Conservation (phyloP, 2,888 invertebrate species). For the Cerceris rybyensis region DNA sequence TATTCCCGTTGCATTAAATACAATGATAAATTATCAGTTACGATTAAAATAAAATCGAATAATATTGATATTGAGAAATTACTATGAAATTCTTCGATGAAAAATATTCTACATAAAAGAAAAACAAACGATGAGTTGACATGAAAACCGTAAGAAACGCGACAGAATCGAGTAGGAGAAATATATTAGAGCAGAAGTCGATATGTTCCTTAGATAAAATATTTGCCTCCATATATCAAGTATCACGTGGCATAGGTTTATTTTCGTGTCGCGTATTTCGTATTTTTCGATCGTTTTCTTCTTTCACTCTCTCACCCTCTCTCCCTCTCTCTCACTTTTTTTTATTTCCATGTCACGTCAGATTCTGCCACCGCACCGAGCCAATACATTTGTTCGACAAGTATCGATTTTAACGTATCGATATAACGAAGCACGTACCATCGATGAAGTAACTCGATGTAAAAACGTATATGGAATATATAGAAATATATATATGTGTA, state of each 20-base stretch:
- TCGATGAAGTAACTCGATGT: slow-evolving; percentile 13
- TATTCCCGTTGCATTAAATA: too few relatives aligned
- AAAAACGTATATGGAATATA: slow-evolving; percentile 36
- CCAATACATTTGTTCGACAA: slow-evolving; percentile 39
- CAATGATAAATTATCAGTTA: too few relatives aligned
- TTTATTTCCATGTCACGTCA: slow-evolving; percentile 34
- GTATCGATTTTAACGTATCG: slow-evolving; percentile 43
- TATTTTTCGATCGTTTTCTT: neutral
- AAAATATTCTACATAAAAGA: too few relatives aligned
- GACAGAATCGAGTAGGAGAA: slow-evolving; percentile 11
- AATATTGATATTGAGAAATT: too few relatives aligned
- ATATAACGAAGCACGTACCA: slow-evolving; percentile 23
- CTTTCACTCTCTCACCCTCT: neutral
- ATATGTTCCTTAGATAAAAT: slow-evolving; percentile 16
- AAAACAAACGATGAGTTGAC: too few relatives aligned
- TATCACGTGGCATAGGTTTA: slow-evolving; percentile 11
- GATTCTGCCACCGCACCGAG: slow-evolving; percentile 21
- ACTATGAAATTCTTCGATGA: too few relatives aligned
- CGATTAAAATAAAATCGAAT: too few relatives aligned
- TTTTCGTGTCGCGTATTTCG: neutral
- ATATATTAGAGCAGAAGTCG: slow-evolving; percentile 34
- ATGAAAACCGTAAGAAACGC: too few relatives aligned
- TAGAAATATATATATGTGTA: neutral
- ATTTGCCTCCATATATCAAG: slow-evolving; percentile 34
- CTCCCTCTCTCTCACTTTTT: neutral